Evolutionary conservation across 2,888 invertebrate genomes (phyloP).

Genomic region (Spodoptera littoralis): DNA sequence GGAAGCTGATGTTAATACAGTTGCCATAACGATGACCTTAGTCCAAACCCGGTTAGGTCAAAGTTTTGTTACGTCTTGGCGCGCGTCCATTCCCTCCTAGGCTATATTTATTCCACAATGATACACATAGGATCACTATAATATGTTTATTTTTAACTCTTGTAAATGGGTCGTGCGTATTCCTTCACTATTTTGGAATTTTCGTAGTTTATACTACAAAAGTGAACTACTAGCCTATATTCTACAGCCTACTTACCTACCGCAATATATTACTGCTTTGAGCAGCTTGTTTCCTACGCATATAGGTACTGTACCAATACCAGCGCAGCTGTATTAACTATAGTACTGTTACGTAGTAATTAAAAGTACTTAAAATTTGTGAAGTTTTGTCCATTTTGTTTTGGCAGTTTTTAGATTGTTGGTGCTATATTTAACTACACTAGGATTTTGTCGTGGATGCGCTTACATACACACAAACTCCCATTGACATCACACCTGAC

Average conservation of each 20-base stretch:
- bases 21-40: constrained; percentile 17
- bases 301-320: background rate
- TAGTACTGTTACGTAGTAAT: too few species aligned
- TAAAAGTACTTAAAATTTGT: too few species aligned
- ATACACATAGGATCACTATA: background rate
- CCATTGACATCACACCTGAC: too few species aligned
- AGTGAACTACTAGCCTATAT: background rate
- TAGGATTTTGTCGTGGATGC: too few species aligned
- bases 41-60: constrained; percentile 28
- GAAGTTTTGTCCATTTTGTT: too few species aligned
- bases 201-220: background rate
- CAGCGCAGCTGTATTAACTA: too few species aligned
- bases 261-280: too few species aligned
- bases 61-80: constrained; percentile 35
- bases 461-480: too few species aligned
- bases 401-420: too few species aligned
- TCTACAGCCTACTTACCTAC: too few species aligned
- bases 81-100: constrained; percentile 14
- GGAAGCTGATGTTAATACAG: background rate
- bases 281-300: too few species aligned
- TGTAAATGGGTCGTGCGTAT: constrained; percentile 6
- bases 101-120: constrained; percentile 28
- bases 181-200: constrained; percentile 15
- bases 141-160: constrained; percentile 21
- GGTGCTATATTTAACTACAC: too few species aligned